phyloP scores from a whole-genome alignment of 2,888 invertebrate species.

The Opisthograptis luteolata region DNA sequence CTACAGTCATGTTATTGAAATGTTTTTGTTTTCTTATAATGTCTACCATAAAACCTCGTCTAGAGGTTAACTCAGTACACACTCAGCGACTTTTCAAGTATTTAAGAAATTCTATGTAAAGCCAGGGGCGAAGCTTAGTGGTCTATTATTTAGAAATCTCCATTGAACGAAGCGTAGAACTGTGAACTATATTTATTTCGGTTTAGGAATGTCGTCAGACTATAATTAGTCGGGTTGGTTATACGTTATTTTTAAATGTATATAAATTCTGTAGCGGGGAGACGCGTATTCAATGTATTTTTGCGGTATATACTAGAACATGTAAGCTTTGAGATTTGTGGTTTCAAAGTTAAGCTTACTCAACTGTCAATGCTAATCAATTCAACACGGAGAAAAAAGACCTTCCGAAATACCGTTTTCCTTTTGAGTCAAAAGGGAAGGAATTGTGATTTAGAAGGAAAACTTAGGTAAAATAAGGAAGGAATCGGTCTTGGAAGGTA shows the following conservation, averaged over 20 bases:
- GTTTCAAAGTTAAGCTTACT: background rate
- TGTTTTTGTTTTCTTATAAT: too few relatives aligned
- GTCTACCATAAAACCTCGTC: too few relatives aligned
- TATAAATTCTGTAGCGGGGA: constrained; percentile 10
- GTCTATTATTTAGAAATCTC: constrained; percentile 23
- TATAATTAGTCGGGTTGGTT: constrained; percentile 26
- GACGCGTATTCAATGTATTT: background rate
- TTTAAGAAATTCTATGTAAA: constrained; percentile 1
- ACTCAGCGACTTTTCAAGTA: too few relatives aligned
- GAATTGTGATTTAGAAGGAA: too few relatives aligned
- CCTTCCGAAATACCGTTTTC: too few relatives aligned
- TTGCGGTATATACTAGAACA: background rate
- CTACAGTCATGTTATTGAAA: too few relatives aligned
- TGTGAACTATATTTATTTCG: constrained; percentile 37
- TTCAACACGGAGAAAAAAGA: too few relatives aligned
- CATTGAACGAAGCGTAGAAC: constrained; percentile 30
- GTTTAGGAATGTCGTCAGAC: constrained; percentile 32
- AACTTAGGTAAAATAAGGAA: too few relatives aligned
- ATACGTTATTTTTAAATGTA: constrained; percentile 14
- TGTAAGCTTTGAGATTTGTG: background rate
- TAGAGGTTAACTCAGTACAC: too few relatives aligned
- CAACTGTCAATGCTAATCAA: too few relatives aligned
- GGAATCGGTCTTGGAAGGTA: too few relatives aligned
- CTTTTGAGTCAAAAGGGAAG: too few relatives aligned
- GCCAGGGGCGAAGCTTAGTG: constrained; percentile 1